A percentile compares a stretch with the other conserved stretches of the same genome.
phyloP scores from a whole-genome alignment of 2,888 invertebrate species.

The Scaptomyza reducta region DNA sequence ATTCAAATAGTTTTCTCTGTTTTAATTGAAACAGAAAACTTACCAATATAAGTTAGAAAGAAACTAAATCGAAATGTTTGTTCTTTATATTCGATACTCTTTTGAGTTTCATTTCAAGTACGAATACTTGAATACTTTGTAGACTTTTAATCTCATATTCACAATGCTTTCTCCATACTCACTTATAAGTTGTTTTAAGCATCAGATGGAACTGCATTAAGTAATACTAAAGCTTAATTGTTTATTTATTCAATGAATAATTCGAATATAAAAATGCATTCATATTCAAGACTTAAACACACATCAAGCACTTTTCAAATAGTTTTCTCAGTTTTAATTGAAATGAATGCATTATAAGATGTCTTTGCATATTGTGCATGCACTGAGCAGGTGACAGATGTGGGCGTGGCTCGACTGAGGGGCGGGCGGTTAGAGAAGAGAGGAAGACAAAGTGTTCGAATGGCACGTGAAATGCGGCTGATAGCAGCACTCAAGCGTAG shows the following conservation, averaged over 20 bases:
- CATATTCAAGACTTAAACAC: background rate
- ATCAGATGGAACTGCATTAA: too few relatives aligned
- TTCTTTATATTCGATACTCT: too few relatives aligned
- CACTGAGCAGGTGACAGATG: conserved; percentile 4
- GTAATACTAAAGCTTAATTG: background rate
- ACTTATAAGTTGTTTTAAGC: too few relatives aligned
- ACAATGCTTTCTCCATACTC: too few relatives aligned
- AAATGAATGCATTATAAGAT: conserved; percentile 60
- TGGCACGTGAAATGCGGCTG: conserved; percentile 63
- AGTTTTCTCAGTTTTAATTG: conserved; percentile 28
- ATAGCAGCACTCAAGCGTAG: conserved; percentile 44
- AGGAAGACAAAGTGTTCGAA: background rate
- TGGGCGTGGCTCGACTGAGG: conserved; percentile 33
- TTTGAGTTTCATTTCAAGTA: too few relatives aligned
- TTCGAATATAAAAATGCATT: background rate
- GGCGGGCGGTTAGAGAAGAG: background rate
- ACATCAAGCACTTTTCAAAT: background rate
- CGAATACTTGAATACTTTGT: too few relatives aligned
- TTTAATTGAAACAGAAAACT: conserved; percentile 55
- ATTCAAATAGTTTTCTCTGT: background rate
- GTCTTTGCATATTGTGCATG: conserved; percentile 46
- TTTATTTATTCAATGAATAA: background rate
- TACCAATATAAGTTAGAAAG: too few relatives aligned
- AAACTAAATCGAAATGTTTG: too few relatives aligned
- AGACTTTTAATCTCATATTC: too few relatives aligned